These are phyloP conservation scores for Leptura quadrifasciata DNA, from an alignment of 2,888 invertebrate species.

Conservation along the genomic window DNA sequence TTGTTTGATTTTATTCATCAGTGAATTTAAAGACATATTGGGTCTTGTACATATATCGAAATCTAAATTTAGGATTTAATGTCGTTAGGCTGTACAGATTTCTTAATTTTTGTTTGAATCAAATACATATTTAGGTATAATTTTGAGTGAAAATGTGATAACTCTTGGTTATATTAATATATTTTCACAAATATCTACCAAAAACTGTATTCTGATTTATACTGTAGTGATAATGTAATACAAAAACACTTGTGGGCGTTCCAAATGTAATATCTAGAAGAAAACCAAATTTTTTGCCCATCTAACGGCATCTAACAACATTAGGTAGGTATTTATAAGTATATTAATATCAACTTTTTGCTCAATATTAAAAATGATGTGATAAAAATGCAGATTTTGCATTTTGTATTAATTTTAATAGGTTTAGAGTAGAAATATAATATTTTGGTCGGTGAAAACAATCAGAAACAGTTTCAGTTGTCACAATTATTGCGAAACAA, in stretches of 20 bases:
- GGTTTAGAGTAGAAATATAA: not conserved
- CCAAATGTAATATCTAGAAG: not conserved
- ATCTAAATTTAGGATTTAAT: no score
- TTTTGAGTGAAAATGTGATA: constrained; percentile 7
- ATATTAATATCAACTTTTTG: constrained; percentile 33
- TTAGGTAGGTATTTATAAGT: not conserved
- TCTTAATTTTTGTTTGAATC: not conserved
- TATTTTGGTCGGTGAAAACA: not conserved
- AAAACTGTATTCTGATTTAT: not conserved
- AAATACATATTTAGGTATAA: constrained; percentile 7
- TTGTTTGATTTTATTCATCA: not conserved
- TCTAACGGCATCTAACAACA: not conserved
- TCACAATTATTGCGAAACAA: no score
- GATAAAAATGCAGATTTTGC: constrained; percentile 53
- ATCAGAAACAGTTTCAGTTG: not conserved
- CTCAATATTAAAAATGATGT: constrained; percentile 56
- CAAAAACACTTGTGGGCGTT: not conserved
- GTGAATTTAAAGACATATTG: not conserved
- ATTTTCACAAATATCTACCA: not conserved
- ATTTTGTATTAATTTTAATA: constrained; percentile 52
- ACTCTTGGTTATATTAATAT: not conserved
- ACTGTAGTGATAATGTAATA: no score
- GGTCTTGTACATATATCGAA: not conserved
- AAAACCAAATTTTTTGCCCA: not conserved
- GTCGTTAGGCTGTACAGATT: not conserved